A percentile compares a stretch with the other conserved stretches of the same genome.
These are phyloP conservation scores for Caerostris darwini DNA, from an alignment of 1,140 invertebrate genomes.

Conservation along the genomic window DNA sequence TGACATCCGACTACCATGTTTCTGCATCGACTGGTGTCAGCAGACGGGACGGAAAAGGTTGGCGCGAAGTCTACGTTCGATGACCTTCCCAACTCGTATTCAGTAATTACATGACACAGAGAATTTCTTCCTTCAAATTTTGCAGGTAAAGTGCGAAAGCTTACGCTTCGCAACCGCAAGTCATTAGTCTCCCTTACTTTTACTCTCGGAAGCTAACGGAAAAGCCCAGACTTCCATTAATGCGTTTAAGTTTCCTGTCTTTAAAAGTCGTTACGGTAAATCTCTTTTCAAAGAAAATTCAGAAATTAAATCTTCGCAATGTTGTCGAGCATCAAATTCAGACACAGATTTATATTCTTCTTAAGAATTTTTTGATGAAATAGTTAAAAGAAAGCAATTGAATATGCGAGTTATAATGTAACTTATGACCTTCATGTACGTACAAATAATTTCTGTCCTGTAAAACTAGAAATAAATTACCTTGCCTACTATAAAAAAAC, in stretches of 20 bases:
- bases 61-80: background rate
- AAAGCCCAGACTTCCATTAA: conserved; percentile 9
- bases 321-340: too few relatives aligned
- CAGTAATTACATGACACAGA: conserved; percentile 54
- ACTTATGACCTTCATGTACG: background rate
- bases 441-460: too few relatives aligned
- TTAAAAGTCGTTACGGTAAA: conserved; percentile 14
- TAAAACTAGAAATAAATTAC: too few relatives aligned
- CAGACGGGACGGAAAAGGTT: background rate
- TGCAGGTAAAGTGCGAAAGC: conserved; percentile 57
- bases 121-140: conserved; percentile 50
- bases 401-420: background rate
- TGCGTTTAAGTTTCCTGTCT: conserved; percentile 11
- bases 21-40: conserved; percentile 73
- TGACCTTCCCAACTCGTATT: conserved; percentile 30
- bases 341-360: too few relatives aligned
- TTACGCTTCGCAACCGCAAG: background rate
- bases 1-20: conserved; percentile 74
- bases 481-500: too few relatives aligned
- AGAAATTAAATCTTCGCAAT: background rate
- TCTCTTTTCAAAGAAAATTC: background rate
- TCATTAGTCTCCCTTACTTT: conserved; percentile 32
- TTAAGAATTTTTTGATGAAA: background rate
- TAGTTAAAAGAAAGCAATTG: background rate
- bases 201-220: conserved; percentile 18